These are phyloP conservation scores for Murina feae DNA, from an alignment of 2,113 vertebrate species.

Conservation along the genomic window DNA sequence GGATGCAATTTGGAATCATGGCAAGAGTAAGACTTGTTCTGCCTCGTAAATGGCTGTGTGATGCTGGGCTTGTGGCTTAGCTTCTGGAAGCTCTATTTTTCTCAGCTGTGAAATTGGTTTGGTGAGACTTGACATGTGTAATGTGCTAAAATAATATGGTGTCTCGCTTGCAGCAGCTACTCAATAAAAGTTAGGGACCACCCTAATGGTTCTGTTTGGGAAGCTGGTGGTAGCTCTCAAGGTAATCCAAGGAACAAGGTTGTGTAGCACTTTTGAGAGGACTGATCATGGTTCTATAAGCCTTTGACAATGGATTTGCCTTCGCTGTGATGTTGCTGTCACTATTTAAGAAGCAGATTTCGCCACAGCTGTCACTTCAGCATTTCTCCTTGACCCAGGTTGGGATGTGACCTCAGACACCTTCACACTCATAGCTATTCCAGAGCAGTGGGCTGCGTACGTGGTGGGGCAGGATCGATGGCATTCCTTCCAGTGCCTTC, in stretches of 20 bases:
- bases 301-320: neutral
- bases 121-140: neutral
- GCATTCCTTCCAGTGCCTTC: neutral
- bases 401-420: neutral
- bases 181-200: neutral
- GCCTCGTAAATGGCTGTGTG: neutral
- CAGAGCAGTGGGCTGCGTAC: neutral
- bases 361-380: neutral
- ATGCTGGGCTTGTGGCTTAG: neutral
- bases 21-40: neutral
- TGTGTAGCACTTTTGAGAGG: neutral
- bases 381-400: neutral
- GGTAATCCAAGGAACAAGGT: neutral
- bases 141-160: neutral
- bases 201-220: neutral
- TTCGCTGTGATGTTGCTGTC: neutral
- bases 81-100: neutral
- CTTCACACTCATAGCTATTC: neutral
- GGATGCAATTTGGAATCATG: neutral
- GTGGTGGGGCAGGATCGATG: accelerated
- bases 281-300: neutral
- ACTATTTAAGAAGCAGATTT: neutral
- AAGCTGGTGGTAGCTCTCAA: neutral
- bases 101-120: neutral
- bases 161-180: neutral